These are phyloP conservation scores for Metaphire vulgaris DNA, from an alignment of 1,140 invertebrate genomes.

Conservation along the genomic window DNA sequence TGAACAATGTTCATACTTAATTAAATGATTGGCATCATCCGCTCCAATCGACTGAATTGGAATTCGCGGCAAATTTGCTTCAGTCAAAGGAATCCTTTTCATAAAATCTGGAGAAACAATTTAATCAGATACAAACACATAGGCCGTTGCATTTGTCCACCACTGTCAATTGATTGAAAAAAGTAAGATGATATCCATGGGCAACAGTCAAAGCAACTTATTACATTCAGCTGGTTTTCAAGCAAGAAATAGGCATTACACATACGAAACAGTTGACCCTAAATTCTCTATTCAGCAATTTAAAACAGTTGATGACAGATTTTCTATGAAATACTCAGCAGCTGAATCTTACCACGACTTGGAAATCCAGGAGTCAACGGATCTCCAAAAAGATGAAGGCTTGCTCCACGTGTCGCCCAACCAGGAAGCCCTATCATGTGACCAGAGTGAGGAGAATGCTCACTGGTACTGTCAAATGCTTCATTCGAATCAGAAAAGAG, in stretches of 20 bases:
- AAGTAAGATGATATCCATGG: too few species aligned
- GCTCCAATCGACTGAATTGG: slow-evolving; percentile 28
- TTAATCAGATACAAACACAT: too few species aligned
- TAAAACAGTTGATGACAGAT: too few species aligned
- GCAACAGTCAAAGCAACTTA: too few species aligned
- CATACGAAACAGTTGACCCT: too few species aligned
- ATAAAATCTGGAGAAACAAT: slow-evolving; percentile 10
- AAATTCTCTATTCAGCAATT: too few species aligned
- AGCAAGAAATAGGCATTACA: too few species aligned
- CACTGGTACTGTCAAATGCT: not conserved
- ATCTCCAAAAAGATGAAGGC: slow-evolving; percentile 4
- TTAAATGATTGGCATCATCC: slow-evolving; percentile 25
- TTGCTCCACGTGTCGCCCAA: slow-evolving; percentile 11
- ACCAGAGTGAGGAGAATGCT: slow-evolving; percentile 1
- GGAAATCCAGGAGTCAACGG: slow-evolving; percentile 9
- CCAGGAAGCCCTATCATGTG: slow-evolving; percentile 23
- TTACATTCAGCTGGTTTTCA: too few species aligned
- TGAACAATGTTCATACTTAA: slow-evolving; percentile 23
- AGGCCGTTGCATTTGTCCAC: too few species aligned
- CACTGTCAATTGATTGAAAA: too few species aligned
- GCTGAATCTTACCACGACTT: too few species aligned
- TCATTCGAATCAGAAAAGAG: slow-evolving; percentile 27
- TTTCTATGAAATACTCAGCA: too few species aligned
- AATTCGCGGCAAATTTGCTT: slow-evolving; percentile 27
- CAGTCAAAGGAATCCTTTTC: slow-evolving; percentile 11